These are phyloP conservation scores for Grammomys surdaster DNA, from an alignment of 2,113 vertebrate species.

Conservation along the genomic window DNA sequence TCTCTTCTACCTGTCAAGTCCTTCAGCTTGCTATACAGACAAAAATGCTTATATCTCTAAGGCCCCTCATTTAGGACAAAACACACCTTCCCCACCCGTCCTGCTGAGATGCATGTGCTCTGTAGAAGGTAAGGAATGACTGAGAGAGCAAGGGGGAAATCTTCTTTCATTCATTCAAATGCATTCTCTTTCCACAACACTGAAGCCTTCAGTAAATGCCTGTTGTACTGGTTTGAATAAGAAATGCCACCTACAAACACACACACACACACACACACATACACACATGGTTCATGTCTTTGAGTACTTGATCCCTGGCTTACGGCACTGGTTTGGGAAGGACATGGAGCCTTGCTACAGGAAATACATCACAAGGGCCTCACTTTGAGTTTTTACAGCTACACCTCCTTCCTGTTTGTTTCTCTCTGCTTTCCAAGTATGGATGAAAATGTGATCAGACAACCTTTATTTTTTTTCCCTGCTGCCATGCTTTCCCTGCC, in stretches of 20 bases:
- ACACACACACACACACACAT: too few species aligned
- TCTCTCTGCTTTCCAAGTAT: not conserved
- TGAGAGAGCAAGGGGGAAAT: not conserved
- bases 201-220: not conserved
- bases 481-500: not conserved
- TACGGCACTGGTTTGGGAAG: not conserved
- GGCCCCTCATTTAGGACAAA: not conserved
- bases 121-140: not conserved
- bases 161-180: not conserved
- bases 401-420: not conserved
- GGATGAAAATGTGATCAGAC: not conserved
- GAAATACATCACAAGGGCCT: not conserved
- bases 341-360: not conserved
- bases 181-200: not conserved
- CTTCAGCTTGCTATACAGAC: not conserved
- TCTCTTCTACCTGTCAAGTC: not conserved
- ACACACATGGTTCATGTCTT: not conserved
- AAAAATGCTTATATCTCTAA: not conserved
- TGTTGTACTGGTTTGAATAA: not conserved
- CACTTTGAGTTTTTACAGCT: too few species aligned
- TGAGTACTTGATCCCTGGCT: not conserved
- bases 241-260: too few species aligned
- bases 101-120: not conserved
- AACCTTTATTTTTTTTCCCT: not conserved
- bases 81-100: not conserved